A percentile compares a stretch with the other conserved stretches of the same genome.
phyloP scores from a whole-genome alignment of 2,888 invertebrate species.

The Macrophya alboannulata region DNA sequence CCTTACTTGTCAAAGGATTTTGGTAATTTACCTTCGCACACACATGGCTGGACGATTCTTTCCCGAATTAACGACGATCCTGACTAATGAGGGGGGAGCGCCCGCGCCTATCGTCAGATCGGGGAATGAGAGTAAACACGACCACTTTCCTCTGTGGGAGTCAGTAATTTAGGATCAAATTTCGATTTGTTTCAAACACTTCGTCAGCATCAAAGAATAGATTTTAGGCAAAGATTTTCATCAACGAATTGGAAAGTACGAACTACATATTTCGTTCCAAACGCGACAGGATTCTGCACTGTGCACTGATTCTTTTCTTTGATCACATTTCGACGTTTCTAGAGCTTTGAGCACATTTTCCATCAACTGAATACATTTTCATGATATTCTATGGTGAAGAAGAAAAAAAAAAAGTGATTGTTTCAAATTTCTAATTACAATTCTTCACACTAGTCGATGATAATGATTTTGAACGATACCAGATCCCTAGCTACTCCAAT shows the following conservation, averaged over 20 bases:
- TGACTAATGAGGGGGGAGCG: background rate
- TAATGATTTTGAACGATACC: background rate
- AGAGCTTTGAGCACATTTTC: background rate
- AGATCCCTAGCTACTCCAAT: background rate
- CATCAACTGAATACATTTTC: background rate
- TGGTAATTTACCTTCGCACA: constrained; percentile 30
- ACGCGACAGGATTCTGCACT: background rate
- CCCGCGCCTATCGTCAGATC: background rate
- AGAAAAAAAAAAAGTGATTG: background rate
- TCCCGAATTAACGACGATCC: constrained; percentile 30
- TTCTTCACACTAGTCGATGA: background rate
- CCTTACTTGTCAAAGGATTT: constrained; percentile 16
- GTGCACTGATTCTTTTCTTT: background rate
- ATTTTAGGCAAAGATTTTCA: background rate
- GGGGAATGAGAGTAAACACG: background rate
- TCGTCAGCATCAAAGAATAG: background rate
- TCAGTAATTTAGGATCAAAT: background rate
- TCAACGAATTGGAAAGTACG: background rate
- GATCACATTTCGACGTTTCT: background rate
- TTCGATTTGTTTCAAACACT: background rate
- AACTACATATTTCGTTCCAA: background rate
- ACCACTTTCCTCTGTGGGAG: background rate
- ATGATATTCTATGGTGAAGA: background rate
- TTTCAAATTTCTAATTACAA: background rate
- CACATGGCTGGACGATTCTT: constrained; percentile 18